Evolutionary conservation across 2,113 vertebrate species (phyloP), one percentile per base, ranked within the genome.

Genomic region (Lagopus leucura): DNA sequence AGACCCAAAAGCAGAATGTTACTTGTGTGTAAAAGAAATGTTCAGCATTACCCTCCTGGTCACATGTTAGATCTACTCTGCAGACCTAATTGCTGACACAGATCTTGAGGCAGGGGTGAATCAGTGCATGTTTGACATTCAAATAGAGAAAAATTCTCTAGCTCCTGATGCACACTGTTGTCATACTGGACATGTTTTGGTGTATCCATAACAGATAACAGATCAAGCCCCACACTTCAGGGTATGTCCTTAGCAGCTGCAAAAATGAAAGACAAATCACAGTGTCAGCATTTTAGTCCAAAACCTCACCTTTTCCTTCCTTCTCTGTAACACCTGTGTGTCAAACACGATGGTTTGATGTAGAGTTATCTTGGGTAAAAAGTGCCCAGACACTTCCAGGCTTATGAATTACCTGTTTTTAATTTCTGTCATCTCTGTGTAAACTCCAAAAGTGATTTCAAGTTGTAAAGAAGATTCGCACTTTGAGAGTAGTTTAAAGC

Each of bases 391-490:
- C 9, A 45, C 2, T 65, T 91, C 38, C 38, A 60, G 34, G 74
- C 81, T 67, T 27, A 6, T 66, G 70, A 71, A 34, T 20, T 22
- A 27, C 19, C 74, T 28, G 4, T 3, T 55, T 94, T 78, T 86
- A 55, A 91, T 81, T 83, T 78, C 60, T 88, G 36, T 27, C n/a
- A 67, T 34, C 71, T 77, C 80, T 75, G 47, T 19, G 54, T 77
- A 73, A 66, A 0, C 18, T 89, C 27, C 63, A 30, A 38, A 64
- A 77, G 27, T 64, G 27, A 74, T 90, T 90, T 86, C 28, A 64
- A 71, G 69, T 86, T 55, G 67, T 14, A 34, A 36, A 66, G 43
- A 83, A 52, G 19, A 81, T 71, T 83, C 1, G 7, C 70, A 80
- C 21, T 86, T 70, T 38, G 34, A 80, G 64, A 58, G 17, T 50